Base-by-base conservation (phyloP, 1,140 invertebrate genomes). In the Zaprionus lachaisei region DNA sequence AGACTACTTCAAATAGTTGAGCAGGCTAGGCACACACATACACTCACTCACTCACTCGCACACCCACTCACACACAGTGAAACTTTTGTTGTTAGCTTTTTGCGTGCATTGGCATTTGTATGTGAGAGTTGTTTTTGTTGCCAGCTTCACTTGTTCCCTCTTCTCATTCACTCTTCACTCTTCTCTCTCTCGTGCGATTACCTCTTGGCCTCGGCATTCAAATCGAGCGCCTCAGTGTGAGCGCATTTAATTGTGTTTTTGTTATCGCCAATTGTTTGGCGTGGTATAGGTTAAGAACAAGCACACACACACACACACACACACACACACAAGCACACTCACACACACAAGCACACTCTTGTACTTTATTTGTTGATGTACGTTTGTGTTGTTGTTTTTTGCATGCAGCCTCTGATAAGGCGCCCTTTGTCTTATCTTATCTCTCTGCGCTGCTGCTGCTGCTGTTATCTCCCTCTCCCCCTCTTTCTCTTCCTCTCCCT, bases 261-360 rank as follows among this genome's bases (percentile, higher is more conserved):
- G 65, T 68, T 81, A 80, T 77, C 78, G 54, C 57, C 67, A 68
- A 73, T 60, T 68, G 63, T 55, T 74, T 60, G 28, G 57, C 79
- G 56, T 79, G 81, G 72, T 79, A 81, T 75, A 81, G 82, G 79
- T 79, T 71, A 82, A 79, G 79, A 72, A 71, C 80, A 61, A 62
- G 61, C 81, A 60, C 24, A 26, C 38, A 72, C 12, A 47, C 28
- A 56, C n/a, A n/a, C n/a, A n/a, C n/a, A n/a, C 24, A 26, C 38
- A 72, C 12, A 47, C 12, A 47, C 28, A 56, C 20, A 71, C 80
- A 61, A 61, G 61, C 81, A 60, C 24, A 26, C 38, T 67, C 12
- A 47, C 28, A 56, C 24, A 69, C 11, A 22, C 22, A 24, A n/a
- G 12, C n/a, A 38, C 37, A 28, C 22, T 49, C n/a, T 47, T 37